Evolutionary conservation across 2,888 invertebrate genomes (phyloP), one percentile per base, ranked within the genome.

Genomic region (Orthonychiurus folsomi): DNA sequence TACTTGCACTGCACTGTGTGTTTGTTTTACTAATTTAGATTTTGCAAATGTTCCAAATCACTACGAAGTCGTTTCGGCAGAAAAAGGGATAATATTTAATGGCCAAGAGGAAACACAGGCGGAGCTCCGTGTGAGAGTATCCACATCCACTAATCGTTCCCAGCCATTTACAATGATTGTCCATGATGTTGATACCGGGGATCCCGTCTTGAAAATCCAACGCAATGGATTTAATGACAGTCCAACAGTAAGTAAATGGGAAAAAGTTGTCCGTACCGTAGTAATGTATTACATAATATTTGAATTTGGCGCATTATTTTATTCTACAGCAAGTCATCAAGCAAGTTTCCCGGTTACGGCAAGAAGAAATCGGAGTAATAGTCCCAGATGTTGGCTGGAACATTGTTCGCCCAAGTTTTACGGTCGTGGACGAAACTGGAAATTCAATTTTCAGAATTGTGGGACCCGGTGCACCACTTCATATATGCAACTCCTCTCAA

Each of bases 11-110:
- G 12, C 15, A n/a, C 48, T 48, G 12, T 12, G 48, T 48, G 48
- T 12, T 48, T 12, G 48, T 48, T 23, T 23, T 5, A 52, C n/a
- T 23, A 21, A 21, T 20, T 20, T 23, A 52, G 52, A 52, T 52
- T 52, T 52, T 23, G 52, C 52, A 9, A 52, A 52, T n/a, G 52
- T 52, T 20, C 52, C 52, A 20, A 52, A 52, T 20, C 20, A 52
- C 24, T 52, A 52, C n/a, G 52, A 52, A 20, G 24, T 52, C 52
- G 52, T 52, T 23, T 12, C 15, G 48, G 24, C 20, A 5, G 52
- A 52, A 20, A 23, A 21, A 21, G 52, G 52, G 20, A 52, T 20
- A 52, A 52, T 52, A 21, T 52, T 52, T 23, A 52, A 9, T 52
- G 52, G 52, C 12, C 20, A 52, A 23, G 52, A 52, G n/a, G 52